Base-by-base conservation (phyloP, 2,888 invertebrate genomes). In the Corbicula japonica region DNA sequence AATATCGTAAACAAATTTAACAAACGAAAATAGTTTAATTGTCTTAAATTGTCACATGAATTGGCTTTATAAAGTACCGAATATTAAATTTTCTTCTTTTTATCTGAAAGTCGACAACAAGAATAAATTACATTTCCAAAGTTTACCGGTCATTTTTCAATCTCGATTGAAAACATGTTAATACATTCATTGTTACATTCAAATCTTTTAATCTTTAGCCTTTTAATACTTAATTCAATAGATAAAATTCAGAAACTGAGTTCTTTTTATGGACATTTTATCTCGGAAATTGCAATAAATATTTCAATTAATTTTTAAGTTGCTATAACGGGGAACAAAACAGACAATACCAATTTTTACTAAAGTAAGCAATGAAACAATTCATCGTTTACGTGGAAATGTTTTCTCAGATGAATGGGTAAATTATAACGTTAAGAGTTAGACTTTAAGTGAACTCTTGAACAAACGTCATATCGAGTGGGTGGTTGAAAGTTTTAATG, bases 251-350 rank as follows among this genome's bases (percentile, higher is more conserved):
- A 28, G 35, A 34, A 35, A 35, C 35, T 35, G 58, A 35, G 58
- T 58, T 58, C 58, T 21, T 58, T 58, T 58, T 35, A 58, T 35
- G 58, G 23, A 28, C 58, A n/a, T n/a, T 28, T 58, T 58, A 58
- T 58, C 58, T 35, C n/a, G 35, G 28, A 35, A 35, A 34, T 35
- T 58, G 58, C 58, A 58, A 58, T 58, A 58, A 58, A 58, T 21
- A 18, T 26, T 35, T n/a, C 35, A 58, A 58, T 58, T 58, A 35
- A 58, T 58, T 58, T 56, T 35, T 23, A 30, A 35, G 34, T 23
- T 23, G 12, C 18, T 58, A 35, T 35, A 34, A n/a, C 30, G 56
- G 30, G 18, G 34, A 58, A 58, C 18, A 4, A 28, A n/a, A 18
- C 41, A 35, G 35, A 58, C 58, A 35, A 5, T 10, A 10, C 35